A percentile compares a stretch with the other conserved stretches of the same genome.
phyloP scores from a whole-genome alignment of 2,113 vertebrate genomes.

The Crocuta crocuta region DNA sequence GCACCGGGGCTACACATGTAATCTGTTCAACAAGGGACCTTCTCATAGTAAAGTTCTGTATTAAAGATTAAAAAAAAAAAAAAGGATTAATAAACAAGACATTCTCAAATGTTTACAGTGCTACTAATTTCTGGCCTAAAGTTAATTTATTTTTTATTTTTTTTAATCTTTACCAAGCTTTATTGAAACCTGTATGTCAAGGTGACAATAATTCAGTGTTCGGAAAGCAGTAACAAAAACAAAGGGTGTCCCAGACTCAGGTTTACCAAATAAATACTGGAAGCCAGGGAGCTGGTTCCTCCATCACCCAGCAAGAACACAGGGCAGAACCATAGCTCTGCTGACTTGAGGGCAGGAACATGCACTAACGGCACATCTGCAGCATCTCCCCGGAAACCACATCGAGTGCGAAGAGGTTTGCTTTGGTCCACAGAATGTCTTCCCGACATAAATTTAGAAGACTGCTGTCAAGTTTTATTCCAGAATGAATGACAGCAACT shows the following conservation, averaged over 20 bases:
- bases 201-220: constrained; percentile 73
- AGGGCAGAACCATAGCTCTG: neutral
- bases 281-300: neutral
- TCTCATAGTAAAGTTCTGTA: neutral
- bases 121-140: neutral
- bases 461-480: neutral
- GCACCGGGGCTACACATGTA: neutral
- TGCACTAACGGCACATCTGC: neutral
- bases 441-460: neutral
- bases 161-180: constrained; percentile 80
- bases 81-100: neutral
- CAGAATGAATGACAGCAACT: neutral
- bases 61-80: neutral
- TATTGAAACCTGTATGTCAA: constrained; percentile 82
- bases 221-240: constrained; percentile 75
- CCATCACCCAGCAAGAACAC: neutral
- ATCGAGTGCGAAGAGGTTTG: neutral
- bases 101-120: neutral
- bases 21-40: neutral
- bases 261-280: constrained; percentile 10
- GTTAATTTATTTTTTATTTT: too few relatives aligned
- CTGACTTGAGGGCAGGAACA: neutral
- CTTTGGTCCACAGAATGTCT: neutral
- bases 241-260: neutral
- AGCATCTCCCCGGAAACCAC: neutral